Evolutionary conservation across 2,797 vertebrate species (phyloP).

Genomic region (Thalassophryne amazonica): DNA sequence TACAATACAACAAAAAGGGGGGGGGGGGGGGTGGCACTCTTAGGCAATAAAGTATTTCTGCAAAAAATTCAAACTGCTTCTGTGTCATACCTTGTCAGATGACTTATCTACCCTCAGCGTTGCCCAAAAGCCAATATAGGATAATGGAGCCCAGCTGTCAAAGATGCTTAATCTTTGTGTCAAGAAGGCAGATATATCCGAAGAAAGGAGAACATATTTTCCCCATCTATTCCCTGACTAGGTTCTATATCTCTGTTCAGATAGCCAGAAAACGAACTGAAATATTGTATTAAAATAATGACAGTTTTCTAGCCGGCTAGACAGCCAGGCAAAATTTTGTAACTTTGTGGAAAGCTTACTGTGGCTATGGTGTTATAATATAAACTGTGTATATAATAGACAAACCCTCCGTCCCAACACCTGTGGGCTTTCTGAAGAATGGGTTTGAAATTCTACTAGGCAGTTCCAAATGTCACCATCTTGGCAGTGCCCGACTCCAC

Average conservation of each 20-base stretch:
- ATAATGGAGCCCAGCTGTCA: conserved; percentile 72
- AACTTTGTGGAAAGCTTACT: background rate
- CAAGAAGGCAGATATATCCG: conserved; percentile 63
- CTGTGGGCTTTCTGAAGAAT: too few relatives aligned
- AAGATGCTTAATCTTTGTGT: conserved; percentile 71
- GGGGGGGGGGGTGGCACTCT: conserved; percentile 16
- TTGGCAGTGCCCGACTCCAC: too few relatives aligned
- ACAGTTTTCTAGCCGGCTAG: background rate
- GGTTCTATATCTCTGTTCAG: conserved; percentile 28
- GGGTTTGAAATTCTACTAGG: too few relatives aligned
- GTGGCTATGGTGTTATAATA: too few relatives aligned
- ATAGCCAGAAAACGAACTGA: conserved; percentile 8
- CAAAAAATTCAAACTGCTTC: conserved; percentile 48
- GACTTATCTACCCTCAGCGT: conserved; percentile 61
- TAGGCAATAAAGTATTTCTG: conserved; percentile 34
- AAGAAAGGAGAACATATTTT: conserved; percentile 58
- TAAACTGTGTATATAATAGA: too few relatives aligned
- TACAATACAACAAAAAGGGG: conserved; percentile 31
- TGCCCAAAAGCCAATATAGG: conserved; percentile 69
- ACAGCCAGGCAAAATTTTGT: background rate
- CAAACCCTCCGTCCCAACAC: too few relatives aligned
- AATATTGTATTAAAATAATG: conserved; percentile 37
- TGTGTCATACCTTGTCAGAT: conserved; percentile 52
- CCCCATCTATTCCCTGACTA: conserved; percentile 35
- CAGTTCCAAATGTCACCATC: too few relatives aligned